Evolutionary conservation across 2,888 invertebrate species (phyloP), one percentile per base, ranked within the genome.

Genomic region (Ethmia dodecea): DNA sequence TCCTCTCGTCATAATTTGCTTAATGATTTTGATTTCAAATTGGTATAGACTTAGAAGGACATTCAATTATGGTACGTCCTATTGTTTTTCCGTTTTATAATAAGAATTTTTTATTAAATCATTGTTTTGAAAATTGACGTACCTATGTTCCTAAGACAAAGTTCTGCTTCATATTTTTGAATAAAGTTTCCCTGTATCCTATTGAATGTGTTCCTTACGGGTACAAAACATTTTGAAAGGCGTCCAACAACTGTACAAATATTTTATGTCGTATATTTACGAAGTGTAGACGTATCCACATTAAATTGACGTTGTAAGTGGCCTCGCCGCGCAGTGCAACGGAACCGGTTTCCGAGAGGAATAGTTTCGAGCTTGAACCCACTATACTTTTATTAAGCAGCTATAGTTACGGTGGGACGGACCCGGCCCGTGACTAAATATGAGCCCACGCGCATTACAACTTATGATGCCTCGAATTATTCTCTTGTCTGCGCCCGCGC

Each of bases 401-500:
- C 56, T 62, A 68, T 69, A 69, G 71, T 66, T 60, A 58, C 57
- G 55, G 55, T 56, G 61, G 59, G 64, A 62, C 53, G 62, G 60
- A 57, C 59, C 60, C 51, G 51, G 49, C 51, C 77, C 78, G 67
- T 79, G 74, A 77, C 80, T 79, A 77, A 81, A 78, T 71, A 69
- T 62, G 56, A 60, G 69, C 79, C 79, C 78, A 79, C 81, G 78
- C 75, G 64, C 72, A 72, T 68, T 64, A 64, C 60, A 59, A 24
- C 31, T 69, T 70, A 69, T 65, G 63, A 69, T 64, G 60, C 61
- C 60, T 66, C 60, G 61, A 74, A 68, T 73, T 66, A 67, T 67
- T 60, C 54, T 63, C 60, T 48, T n/a, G n/a, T n/a, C n/a, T n/a
- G n/a, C n/a, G 55, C 51, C 51, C 43, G 45, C 57, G 43, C 45